Base-by-base conservation (phyloP, 2,888 invertebrate species). In the Bhutanitis thaidina region DNA sequence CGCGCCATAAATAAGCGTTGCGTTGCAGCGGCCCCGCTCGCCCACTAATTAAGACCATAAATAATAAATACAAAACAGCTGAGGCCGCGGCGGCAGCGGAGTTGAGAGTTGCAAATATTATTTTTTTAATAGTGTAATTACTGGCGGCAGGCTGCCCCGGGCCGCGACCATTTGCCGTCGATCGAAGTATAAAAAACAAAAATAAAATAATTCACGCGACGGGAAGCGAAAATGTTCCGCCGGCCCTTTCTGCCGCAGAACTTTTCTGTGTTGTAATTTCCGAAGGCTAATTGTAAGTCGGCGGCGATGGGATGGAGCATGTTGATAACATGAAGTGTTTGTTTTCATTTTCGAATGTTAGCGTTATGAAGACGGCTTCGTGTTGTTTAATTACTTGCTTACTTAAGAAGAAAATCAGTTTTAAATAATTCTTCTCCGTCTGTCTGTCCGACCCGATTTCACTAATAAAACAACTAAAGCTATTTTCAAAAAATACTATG, bases 51-150 rank as follows among this genome's bases (percentile, higher is more conserved):
- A 74, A 71, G 64, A 66, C 58, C 67, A 73, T 77, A 74, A 73
- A 77, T 71, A 69, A 72, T 66, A 65, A 68, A 72, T 20, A 20
- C 60, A 62, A 71, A 70, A 69, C 43, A 37, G 43, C 37, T 13
- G 34, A 27, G 40, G 43, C 43, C 30, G 44, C n/a, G 7, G 43
- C 53, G 46, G 53, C 52, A 52, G 55, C 64, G 67, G 70, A 73
- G 71, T 62, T 64, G 70, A 58, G 55, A 73, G 60, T 60, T 58
- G 50, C 55, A 60, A 69, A 69, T 71, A 67, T 60, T 59, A 64
- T 71, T 71, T 74, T 69, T 67, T 58, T 62, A 75, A 74, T 72
- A 72, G 70, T 72, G 70, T 74, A 74, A 77, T 79, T 63, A 72
- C 66, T 37, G 43, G 55, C 60, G 56, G 61, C 50, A 52, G 54